Base-by-base conservation (phyloP, 2,888 invertebrate genomes). In the Eristalis tenax region DNA sequence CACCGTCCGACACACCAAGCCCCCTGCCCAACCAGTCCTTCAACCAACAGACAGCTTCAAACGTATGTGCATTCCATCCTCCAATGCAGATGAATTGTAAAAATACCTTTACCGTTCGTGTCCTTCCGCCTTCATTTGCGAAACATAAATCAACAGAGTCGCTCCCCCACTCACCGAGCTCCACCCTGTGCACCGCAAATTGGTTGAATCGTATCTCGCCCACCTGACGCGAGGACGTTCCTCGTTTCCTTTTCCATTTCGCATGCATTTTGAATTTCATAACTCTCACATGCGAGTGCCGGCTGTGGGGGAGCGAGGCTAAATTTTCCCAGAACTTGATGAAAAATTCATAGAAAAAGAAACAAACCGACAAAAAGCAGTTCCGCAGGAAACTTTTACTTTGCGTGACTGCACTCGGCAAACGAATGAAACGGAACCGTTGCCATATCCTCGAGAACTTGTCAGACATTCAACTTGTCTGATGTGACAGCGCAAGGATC, bases 381-480 rank as follows among this genome's bases (percentile, higher is more conserved):
- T 32, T 18, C 70, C 83, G 70, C 65, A 80, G 71, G 76, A 79
- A 82, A 82, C 74, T 83, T 87, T 87, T 80, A 73, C 83, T 83
- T 87, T 87, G 87, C 87, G 87, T 87, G 87, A 87, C 87, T 87
- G 79, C 79, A 87, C 75, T 83, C 71, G 50, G 56, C 65, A 69
- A 83, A 83, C 71, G 71, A 78, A 82, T 70, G 35, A 77, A 86
- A 82, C 64, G 65, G 65, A 82, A 65, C 56, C 56, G 40, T 22
- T 50, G 64, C 57, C 59, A 40, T 74, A 71, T 68, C 71, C 69
- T 73, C 83, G 65, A 83, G 83, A 87, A 83, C 83, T 87, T 87
- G 87, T 87, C 87, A 87, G 87, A 83, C 79, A 83, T 83, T 73
- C 64, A 87, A 50, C 64, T 79, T 76, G 75, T 50, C 50, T 64